These are phyloP conservation scores for Furnarius figulus DNA, from an alignment of 2,113 vertebrate species.

Conservation along the genomic window DNA sequence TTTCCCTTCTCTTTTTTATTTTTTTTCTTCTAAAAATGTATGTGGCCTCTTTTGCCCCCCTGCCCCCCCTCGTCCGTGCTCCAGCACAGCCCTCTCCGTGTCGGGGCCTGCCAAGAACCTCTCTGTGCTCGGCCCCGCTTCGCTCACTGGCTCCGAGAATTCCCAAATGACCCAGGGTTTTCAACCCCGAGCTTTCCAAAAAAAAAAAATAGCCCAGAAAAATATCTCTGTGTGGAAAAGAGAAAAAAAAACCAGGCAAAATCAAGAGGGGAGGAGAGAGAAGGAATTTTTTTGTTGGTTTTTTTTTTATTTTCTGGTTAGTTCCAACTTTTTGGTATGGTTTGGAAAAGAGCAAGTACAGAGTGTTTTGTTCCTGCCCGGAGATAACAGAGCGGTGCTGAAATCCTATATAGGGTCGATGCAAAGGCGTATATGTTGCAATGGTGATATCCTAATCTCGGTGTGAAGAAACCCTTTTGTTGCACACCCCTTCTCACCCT, in stretches of 20 bases:
- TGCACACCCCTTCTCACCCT: neutral
- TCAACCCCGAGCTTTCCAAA: neutral
- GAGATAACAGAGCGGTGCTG: slow-evolving; percentile 2
- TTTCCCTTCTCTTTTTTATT: neutral
- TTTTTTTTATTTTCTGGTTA: neutral
- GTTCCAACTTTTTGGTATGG: slow-evolving; percentile 4
- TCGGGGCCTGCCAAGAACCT: neutral
- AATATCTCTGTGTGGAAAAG: neutral
- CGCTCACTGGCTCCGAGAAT: neutral
- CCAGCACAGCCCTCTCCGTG: neutral
- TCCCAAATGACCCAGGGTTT: slow-evolving; percentile 4
- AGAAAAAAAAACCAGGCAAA: neutral
- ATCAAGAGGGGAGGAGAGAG: neutral
- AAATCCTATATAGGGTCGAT: neutral
- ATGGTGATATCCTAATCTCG: neutral
- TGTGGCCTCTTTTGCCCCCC: slow-evolving; percentile 37
- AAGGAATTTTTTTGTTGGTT: neutral
- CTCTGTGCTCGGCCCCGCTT: neutral
- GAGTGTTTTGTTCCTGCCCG: neutral
- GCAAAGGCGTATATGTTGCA: neutral
- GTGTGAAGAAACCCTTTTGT: neutral
- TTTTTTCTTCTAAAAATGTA: slow-evolving; percentile 5
- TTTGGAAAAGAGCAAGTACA: neutral
- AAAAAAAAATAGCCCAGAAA: neutral
- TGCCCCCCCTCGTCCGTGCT: neutral